Base-by-base conservation (phyloP, 2,797 vertebrate species). In the Crenichthys baileyi region DNA sequence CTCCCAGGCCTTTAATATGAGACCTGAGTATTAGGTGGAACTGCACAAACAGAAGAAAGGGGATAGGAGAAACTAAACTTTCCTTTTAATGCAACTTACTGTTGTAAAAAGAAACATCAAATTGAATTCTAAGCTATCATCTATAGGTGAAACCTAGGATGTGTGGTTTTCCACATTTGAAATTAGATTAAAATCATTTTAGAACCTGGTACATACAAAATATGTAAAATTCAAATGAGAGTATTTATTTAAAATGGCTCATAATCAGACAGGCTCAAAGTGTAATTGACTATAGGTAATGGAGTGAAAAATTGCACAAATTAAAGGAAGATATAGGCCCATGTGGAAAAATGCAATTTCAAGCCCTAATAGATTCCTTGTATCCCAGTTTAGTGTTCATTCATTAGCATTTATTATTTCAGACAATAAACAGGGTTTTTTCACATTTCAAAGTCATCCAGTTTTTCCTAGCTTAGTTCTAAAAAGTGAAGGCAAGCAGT, bases 401-500 rank as follows among this genome's bases (percentile, higher is more conserved):
- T 63, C 41, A 63, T 75, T 75, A 75, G 41, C 58, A 50, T 63
- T 75, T 61, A 63, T 61, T 63, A 63, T 77, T 74, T 73, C 7
- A 48, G 39, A 78, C 44, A 78, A 70, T 81, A 31, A 76, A 72
- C 48, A 50, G 22, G 76, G 83, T 75, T 77, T 26, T 63, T 36
- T 20, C 31, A 48, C 67, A 48, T 46, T 26, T 70, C 41, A 44
- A 76, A 81, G 65, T 58, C 67, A 76, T 46, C 53, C 44, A 71
- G 16, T 75, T 72, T 72, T 67, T 74, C 36, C 24, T 26, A 53
- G 60, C 15, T 29, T 76, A n/a, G n/a, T 72, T 61, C 48, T 78
- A 29, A 84, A 80, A 77, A 72, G 46, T 51, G 31, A 72, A 61
- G 6, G 20, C 44, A 56, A 53, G 55, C 48, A 67, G 9, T 48